These are phyloP conservation scores for Muscina levida DNA, from an alignment of 2,888 invertebrate genomes.

Conservation along the genomic window DNA sequence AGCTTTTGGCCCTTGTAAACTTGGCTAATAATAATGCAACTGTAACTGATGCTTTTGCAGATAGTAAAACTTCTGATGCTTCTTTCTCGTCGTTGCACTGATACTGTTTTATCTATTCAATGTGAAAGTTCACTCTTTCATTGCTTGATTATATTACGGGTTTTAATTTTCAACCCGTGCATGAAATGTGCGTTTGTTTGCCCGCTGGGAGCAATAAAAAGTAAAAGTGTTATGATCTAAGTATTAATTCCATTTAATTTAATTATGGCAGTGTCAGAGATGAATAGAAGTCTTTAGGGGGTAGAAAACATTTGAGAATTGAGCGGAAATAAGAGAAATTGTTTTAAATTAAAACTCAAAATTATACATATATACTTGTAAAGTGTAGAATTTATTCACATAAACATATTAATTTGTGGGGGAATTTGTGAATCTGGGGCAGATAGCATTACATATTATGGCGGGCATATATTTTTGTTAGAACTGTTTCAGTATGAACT, in stretches of 20 bases:
- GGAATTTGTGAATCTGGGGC: no score
- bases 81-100: slow-evolving; percentile 25
- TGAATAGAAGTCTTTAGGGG: no score
- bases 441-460: no score
- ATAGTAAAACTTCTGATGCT: background rate
- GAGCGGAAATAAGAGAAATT: no score
- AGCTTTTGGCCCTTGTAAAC: slow-evolving; percentile 49
- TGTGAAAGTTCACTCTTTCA: slow-evolving; percentile 45
- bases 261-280: slow-evolving; percentile 19
- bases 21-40: slow-evolving; percentile 49
- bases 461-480: no score
- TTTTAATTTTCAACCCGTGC: slow-evolving; percentile 24
- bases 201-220: slow-evolving; percentile 28
- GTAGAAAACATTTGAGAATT: no score
- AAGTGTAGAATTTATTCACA: no score
- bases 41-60: slow-evolving; percentile 21
- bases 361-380: no score
- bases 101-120: background rate
- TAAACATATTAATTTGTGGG: no score
- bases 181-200: slow-evolving; percentile 1
- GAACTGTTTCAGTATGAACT: no score
- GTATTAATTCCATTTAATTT: slow-evolving; percentile 50
- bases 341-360: no score
- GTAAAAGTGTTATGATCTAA: slow-evolving; percentile 51
- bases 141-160: background rate